A percentile compares a stretch with the other conserved stretches of the same genome.
Conservation (phyloP, 2,888 invertebrate genomes). For the Germaria angustata region DNA sequence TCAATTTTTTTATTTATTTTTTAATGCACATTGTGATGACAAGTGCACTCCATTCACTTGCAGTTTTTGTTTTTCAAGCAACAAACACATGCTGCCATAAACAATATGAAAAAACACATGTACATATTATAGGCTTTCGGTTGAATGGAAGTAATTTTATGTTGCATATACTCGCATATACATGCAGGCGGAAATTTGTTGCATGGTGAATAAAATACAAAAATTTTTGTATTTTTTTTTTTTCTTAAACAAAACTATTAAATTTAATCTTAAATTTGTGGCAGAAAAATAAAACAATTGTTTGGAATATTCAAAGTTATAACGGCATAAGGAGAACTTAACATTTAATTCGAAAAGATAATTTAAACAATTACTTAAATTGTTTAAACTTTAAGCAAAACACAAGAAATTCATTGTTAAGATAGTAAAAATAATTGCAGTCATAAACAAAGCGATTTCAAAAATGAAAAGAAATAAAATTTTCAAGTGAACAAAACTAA, state of each 20-base stretch:
- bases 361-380: constrained; percentile 47
- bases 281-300: not conserved
- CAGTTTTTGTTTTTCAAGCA: constrained; percentile 6
- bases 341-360: constrained; percentile 41
- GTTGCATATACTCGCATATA: not conserved
- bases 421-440: constrained; percentile 25
- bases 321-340: constrained; percentile 25
- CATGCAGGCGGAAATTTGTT: constrained; percentile 42
- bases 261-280: constrained; percentile 7
- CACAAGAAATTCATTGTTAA: constrained; percentile 25
- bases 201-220: constrained; percentile 5
- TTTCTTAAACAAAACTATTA: constrained; percentile 11
- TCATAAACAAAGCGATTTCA: constrained; percentile 13
- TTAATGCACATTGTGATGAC: constrained; percentile 40
- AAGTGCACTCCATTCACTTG: constrained; percentile 47
- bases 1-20: not conserved
- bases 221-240: constrained; percentile 9
- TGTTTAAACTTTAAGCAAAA: constrained; percentile 30
- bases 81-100: constrained; percentile 41
- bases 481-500: not conserved
- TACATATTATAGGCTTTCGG: constrained; percentile 39
- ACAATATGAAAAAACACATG: constrained; percentile 41
- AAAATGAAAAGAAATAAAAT: not conserved
- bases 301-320: not conserved
- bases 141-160: constrained; percentile 34